Conservation (phyloP, 2,888 invertebrate species). For the Trichopoda pennipes region DNA sequence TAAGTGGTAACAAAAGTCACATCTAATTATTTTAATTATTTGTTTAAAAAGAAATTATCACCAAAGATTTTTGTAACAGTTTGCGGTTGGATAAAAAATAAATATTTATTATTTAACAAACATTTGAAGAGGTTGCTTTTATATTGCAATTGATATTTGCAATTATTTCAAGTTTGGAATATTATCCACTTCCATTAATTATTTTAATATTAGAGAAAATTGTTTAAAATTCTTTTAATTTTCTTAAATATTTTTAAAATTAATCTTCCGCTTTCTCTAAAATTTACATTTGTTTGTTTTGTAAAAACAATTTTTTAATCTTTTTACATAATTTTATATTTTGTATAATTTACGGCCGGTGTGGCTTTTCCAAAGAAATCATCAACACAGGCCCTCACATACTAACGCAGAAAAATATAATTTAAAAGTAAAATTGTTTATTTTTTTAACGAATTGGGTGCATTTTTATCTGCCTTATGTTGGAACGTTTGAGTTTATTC, state of each 20-base stretch:
- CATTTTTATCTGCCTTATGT: slow-evolving; percentile 6
- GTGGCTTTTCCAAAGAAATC: slow-evolving; percentile 1
- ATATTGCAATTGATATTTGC: too few species aligned
- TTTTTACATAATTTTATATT: slow-evolving; percentile 30
- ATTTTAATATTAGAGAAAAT: neutral
- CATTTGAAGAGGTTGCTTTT: too few species aligned
- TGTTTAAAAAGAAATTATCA: too few species aligned
- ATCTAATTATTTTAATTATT: too few species aligned
- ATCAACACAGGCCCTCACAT: slow-evolving; percentile 12
- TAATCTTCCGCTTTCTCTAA: slow-evolving; percentile 39
- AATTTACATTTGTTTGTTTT: slow-evolving; percentile 31
- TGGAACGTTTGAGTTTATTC: neutral
- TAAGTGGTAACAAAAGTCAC: too few species aligned
- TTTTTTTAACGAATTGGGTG: slow-evolving; percentile 37
- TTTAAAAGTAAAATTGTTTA: slow-evolving; percentile 24
- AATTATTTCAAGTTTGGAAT: too few species aligned
- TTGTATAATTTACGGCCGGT: neutral
- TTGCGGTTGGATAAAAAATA: too few species aligned
- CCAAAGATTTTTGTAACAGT: too few species aligned
- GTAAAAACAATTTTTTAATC: slow-evolving; percentile 45
- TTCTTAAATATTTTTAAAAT: slow-evolving; percentile 12
- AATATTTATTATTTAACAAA: too few species aligned
- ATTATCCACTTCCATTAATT: neutral
- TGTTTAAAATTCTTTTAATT: slow-evolving; percentile 13
- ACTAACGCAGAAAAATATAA: neutral